Percentiles rank a stretch among this genome's conserved stretches.
phyloP scores from a whole-genome alignment of 2,113 vertebrate species.

The Eptatretus burgeri region DNA sequence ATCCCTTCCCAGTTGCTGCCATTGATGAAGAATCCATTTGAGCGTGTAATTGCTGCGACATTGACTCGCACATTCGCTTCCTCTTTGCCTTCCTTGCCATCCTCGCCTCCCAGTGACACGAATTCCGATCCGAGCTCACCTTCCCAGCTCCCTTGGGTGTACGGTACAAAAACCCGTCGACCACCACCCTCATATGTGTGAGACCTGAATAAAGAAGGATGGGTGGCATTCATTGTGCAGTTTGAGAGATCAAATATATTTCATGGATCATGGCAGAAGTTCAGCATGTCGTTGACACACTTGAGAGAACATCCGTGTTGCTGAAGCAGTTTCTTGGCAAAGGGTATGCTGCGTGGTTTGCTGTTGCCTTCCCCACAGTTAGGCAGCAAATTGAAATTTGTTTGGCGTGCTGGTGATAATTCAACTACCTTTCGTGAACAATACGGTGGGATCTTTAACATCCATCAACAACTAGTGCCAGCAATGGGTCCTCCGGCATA shows the following conservation, averaged over 20 bases:
- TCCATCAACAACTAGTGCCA: too few species aligned
- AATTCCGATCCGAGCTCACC: conserved; percentile 46
- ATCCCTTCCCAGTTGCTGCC: conserved; percentile 77
- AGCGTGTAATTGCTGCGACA: conserved; percentile 49
- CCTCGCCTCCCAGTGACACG: conserved; percentile 30
- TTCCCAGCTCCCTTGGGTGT: conserved; percentile 79
- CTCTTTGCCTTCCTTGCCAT: too few species aligned
- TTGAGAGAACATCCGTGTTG: neutral
- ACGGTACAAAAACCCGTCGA: conserved; percentile 34
- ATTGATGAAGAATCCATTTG: conserved; percentile 61
- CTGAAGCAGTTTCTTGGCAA: too few species aligned
- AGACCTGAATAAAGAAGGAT: conserved; percentile 25
- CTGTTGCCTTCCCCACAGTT: too few species aligned
- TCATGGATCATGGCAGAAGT: too few species aligned
- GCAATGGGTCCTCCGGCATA: too few species aligned
- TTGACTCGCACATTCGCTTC: conserved; percentile 33
- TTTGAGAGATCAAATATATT: too few species aligned
- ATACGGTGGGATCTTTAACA: too few species aligned
- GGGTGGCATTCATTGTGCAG: neutral
- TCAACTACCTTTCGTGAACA: neutral
- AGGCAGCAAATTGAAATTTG: too few species aligned
- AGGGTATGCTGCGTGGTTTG: too few species aligned
- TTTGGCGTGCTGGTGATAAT: neutral
- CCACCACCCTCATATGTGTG: conserved; percentile 26
- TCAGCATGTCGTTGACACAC: too few species aligned